Evolutionary conservation across 2,113 vertebrate species (phyloP).

Genomic region (Forbesichthys agassizii): DNA sequence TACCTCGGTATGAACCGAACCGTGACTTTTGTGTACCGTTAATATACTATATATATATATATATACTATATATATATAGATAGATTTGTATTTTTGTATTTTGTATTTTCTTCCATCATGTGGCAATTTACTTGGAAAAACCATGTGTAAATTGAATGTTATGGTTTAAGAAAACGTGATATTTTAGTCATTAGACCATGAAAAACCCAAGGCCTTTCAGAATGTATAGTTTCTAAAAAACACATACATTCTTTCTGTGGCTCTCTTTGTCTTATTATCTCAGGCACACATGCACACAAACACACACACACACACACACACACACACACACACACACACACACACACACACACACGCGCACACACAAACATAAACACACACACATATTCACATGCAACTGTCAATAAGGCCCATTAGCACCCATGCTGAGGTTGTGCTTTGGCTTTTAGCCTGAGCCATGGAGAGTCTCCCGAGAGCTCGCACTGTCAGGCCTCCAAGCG

Average conservation of each 20-base stretch:
- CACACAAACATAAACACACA: constrained; percentile 9
- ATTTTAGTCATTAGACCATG: constrained; percentile 50
- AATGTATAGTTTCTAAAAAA: constrained; percentile 43
- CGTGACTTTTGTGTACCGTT: too few species aligned
- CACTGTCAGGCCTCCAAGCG: constrained; percentile 7
- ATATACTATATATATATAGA: too few species aligned
- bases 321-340: constrained; percentile 1
- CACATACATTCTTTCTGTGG: not conserved
- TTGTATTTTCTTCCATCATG: not conserved
- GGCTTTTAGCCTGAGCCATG: constrained; percentile 51
- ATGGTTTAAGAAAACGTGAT: constrained; percentile 50
- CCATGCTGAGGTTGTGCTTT: constrained; percentile 55
- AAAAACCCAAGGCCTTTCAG: constrained; percentile 41
- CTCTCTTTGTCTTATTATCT: not conserved
- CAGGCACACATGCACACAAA: not conserved
- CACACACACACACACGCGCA: constrained; percentile 4
- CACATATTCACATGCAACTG: constrained; percentile 47
- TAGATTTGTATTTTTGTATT: too few species aligned
- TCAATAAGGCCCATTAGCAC: constrained; percentile 57
- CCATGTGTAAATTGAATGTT: constrained; percentile 21
- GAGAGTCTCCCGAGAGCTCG: constrained; percentile 32
- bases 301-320: constrained; percentile 5
- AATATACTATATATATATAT: too few species aligned
- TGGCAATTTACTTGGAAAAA: constrained; percentile 30
- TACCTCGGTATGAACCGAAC: too few species aligned